These are phyloP conservation scores for Cotesia vestalis DNA, from an alignment of 1,140 invertebrate genomes.

Conservation along the genomic window DNA sequence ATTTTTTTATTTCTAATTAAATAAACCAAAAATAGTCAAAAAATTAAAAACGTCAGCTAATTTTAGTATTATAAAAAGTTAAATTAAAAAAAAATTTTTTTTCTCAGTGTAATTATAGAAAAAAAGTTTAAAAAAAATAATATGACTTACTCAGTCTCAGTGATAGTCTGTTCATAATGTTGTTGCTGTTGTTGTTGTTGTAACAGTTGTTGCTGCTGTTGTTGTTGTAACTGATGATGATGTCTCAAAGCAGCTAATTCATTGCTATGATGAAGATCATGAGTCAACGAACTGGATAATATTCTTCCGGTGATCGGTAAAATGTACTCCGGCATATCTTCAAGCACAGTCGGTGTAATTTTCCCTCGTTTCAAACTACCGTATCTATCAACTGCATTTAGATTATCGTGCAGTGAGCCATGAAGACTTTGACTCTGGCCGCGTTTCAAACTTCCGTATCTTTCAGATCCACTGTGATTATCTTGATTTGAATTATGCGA, in stretches of 20 bases:
- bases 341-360: slow-evolving; percentile 56
- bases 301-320: slow-evolving; percentile 62
- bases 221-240: slow-evolving; percentile 46
- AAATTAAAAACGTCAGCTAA: too few species aligned
- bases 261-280: slow-evolving; percentile 61
- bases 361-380: slow-evolving; percentile 50
- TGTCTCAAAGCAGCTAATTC: slow-evolving; percentile 59
- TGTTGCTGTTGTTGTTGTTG: slow-evolving; percentile 26
- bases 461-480: slow-evolving; percentile 56
- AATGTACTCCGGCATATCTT: slow-evolving; percentile 60
- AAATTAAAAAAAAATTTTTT: neutral
- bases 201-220: slow-evolving; percentile 47
- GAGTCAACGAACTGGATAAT: slow-evolving; percentile 58
- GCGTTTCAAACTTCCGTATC: slow-evolving; percentile 51
- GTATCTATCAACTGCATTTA: slow-evolving; percentile 55
- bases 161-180: slow-evolving; percentile 62
- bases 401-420: slow-evolving; percentile 49
- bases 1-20: too few species aligned
- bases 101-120: too few species aligned
- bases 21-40: too few species aligned
- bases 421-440: slow-evolving; percentile 6
- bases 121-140: neutral
- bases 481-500: slow-evolving; percentile 67
- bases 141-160: slow-evolving; percentile 67
- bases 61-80: neutral